These are phyloP conservation scores for Drosophila hydei DNA, from an alignment of 1,140 invertebrate genomes.

Conservation along the genomic window DNA sequence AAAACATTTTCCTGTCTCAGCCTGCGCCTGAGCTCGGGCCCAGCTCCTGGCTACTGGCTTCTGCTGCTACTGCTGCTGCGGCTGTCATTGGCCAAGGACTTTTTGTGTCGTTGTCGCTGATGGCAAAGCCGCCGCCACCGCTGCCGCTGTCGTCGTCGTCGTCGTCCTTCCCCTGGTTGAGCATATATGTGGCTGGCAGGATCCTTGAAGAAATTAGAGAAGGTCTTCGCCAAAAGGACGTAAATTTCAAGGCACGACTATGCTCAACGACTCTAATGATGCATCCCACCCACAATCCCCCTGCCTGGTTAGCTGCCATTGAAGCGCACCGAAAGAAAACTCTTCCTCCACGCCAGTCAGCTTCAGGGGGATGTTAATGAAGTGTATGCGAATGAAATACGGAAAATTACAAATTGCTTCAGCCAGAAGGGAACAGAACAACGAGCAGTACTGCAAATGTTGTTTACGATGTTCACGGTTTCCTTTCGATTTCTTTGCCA, in stretches of 20 bases:
- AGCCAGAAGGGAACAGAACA: conserved; percentile 20
- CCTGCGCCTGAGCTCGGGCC: conserved; percentile 59
- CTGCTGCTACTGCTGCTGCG: conserved; percentile 28
- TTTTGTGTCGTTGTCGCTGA: conserved; percentile 79
- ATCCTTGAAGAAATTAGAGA: conserved; percentile 78
- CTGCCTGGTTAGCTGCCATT: conserved; percentile 61
- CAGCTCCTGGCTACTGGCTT: conserved; percentile 40
- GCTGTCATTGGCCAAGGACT: conserved; percentile 79
- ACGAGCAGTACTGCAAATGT: conserved; percentile 68
- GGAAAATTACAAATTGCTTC: conserved; percentile 79
- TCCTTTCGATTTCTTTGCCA: conserved; percentile 81
- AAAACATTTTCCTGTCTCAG: conserved; percentile 84
- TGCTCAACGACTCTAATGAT: conserved; percentile 76
- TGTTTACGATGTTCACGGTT: conserved; percentile 83
- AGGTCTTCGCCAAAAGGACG: conserved; percentile 76
- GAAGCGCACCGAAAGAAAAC: conserved; percentile 68
- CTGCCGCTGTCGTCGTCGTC: not conserved
- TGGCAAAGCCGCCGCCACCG: conserved; percentile 31
- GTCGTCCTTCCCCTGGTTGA: conserved; percentile 16
- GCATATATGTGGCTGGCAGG: conserved; percentile 61
- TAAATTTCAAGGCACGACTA: conserved; percentile 69
- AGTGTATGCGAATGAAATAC: conserved; percentile 82
- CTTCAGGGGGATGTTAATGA: conserved; percentile 68
- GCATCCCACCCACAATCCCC: conserved; percentile 50
- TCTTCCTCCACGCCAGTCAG: conserved; percentile 45